Base-by-base conservation (phyloP, 2,113 vertebrate genomes). In the Nipponia nippon region DNA sequence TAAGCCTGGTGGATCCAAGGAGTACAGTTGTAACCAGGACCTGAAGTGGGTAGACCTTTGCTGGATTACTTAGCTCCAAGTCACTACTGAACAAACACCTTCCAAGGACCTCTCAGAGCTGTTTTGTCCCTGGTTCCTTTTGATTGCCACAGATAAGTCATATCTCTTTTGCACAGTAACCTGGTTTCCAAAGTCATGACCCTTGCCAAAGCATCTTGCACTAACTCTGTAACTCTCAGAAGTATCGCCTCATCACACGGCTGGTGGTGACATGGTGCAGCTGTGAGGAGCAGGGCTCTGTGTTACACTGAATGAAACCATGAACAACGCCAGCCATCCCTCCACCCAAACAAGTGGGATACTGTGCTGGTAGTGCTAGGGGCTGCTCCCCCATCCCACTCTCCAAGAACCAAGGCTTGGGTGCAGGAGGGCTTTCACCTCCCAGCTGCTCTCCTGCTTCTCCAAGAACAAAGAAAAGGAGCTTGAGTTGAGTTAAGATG, bases 311-410 rank as follows among this genome's bases (percentile, higher is more conserved):
- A 73, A 82, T 0, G 0, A 89, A 83, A 83, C 49, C 44, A 34
- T 40, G 70, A 44, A 30, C 13, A 70, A 6, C 10, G 38, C 49
- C 25, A 58, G 19, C 42, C 34, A 25, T 82, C 46, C 7, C 59
- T 83, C 36, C 42, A 52, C 38, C 49, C 44, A 42, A 58, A 26
- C 7, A 58, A 52, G 19, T 20, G n/a, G 61, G 16, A 34, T 40
- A 52, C 11, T 2, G 1, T 16, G 11, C 19, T 1, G 4, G 14
- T 44, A 44, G 20, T 30, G 26, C 9, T n/a, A 16, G 32, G 32
- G 13, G 7, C 27, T 59, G 21, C 36, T 61, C 8, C 16, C 19
- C 5, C 3, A 1, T 8, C 13, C 1, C 26, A 10, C 40, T 63
- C 16, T 20, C 38, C 20, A 10, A 87, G 55, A 38, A 75, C 9